phyloP scores from a whole-genome alignment of 2,888 invertebrate genomes.

The Heliconius ethilla region DNA sequence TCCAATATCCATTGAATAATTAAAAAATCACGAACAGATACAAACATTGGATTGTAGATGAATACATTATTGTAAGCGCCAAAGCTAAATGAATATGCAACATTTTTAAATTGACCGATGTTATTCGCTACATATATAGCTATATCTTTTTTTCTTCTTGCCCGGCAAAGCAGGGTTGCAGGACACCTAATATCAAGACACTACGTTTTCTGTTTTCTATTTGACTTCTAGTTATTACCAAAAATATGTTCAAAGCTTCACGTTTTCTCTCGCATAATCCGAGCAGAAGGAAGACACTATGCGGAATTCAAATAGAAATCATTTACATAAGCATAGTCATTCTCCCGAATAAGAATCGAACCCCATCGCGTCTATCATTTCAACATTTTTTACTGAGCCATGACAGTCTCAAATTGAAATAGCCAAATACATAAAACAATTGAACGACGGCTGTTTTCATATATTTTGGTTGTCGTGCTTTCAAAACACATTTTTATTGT shows the following conservation, averaged over 20 bases:
- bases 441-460: background rate
- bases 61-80: background rate
- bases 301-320: background rate
- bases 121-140: background rate
- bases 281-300: too few species aligned
- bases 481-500: slow-evolving; percentile 18
- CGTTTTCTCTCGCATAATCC: too few species aligned
- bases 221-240: background rate
- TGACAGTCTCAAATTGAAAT: background rate
- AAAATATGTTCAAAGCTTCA: background rate
- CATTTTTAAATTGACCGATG: background rate
- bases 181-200: too few species aligned
- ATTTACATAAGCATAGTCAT: background rate
- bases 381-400: background rate
- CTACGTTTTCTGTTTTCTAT: background rate
- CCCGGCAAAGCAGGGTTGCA: background rate
- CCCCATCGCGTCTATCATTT: background rate
- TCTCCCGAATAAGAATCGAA: background rate
- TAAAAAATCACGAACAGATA: background rate
- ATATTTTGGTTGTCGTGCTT: slow-evolving; percentile 18
- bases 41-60: background rate
- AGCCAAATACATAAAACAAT: background rate
- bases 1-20: slow-evolving; percentile 1
- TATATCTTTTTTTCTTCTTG: background rate
- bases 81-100: background rate